Evolutionary conservation across 2,888 invertebrate genomes (phyloP).

Genomic region (Epinotia brunnichana): DNA sequence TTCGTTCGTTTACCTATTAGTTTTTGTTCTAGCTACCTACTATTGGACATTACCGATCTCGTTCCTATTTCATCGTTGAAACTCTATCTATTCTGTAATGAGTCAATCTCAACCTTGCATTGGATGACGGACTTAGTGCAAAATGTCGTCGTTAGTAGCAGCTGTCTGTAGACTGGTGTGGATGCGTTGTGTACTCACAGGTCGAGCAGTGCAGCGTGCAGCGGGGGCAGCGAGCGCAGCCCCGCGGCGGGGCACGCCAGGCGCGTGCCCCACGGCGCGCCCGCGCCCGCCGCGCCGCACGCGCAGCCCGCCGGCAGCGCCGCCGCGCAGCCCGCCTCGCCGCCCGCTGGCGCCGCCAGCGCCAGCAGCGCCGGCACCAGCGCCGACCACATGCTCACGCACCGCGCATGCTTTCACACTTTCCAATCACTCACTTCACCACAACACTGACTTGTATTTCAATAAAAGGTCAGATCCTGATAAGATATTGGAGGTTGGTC

Average conservation of each 20-base stretch:
- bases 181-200: conserved; percentile 25
- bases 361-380: conserved; percentile 24
- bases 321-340: conserved; percentile 15
- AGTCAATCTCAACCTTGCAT: background rate
- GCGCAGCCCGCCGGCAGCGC: conserved; percentile 35
- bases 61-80: background rate
- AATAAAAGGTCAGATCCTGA: conserved; percentile 16
- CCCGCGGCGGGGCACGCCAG: conserved; percentile 40
- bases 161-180: too few relatives aligned
- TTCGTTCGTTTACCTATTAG: background rate
- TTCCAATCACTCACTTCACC: conserved; percentile 2
- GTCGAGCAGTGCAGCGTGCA: conserved; percentile 30
- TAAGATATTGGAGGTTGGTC: background rate
- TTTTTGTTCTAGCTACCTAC: too few relatives aligned
- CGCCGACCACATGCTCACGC: conserved; percentile 1
- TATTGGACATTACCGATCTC: background rate
- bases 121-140: background rate
- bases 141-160: background rate
- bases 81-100: background rate
- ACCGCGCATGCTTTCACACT: background rate
- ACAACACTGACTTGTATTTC: background rate
- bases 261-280: conserved; percentile 35
- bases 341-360: conserved; percentile 24
- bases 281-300: conserved; percentile 38
- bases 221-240: conserved; percentile 37